Evolutionary conservation across 2,797 vertebrate species (phyloP).

Genomic region (Clamator glandarius): DNA sequence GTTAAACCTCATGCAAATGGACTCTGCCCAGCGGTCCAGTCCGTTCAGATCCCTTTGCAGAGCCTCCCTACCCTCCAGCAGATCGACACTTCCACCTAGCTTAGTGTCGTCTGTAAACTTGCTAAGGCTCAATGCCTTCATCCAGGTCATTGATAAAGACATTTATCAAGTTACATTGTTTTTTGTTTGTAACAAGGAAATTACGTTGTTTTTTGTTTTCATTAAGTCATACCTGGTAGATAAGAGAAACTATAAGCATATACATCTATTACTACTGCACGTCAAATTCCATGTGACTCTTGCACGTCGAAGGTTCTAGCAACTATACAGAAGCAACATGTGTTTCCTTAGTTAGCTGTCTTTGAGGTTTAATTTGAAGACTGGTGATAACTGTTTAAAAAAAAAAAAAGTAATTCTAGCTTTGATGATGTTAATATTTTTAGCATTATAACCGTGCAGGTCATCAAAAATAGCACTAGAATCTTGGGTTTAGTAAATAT

Average conservation of each 20-base stretch:
- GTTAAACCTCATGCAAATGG: no score
- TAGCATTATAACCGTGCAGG: background rate
- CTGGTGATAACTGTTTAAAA: background rate
- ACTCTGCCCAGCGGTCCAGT: no score
- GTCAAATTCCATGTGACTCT: background rate
- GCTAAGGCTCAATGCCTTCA: no score
- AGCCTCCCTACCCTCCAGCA: no score
- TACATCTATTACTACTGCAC: background rate
- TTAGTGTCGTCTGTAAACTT: no score
- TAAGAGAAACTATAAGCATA: background rate
- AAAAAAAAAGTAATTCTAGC: background rate
- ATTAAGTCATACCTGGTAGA: background rate
- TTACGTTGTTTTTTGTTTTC: background rate
- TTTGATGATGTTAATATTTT: background rate
- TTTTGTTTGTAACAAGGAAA: no score
- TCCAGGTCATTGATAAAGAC: no score
- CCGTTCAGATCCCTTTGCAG: no score
- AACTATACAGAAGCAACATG: background rate
- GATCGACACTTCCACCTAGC: no score
- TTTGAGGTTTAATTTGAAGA: background rate
- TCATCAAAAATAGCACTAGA: background rate
- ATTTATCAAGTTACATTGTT: no score
- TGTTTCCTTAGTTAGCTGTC: background rate
- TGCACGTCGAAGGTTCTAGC: background rate
- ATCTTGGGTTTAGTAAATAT: background rate